Evolutionary conservation across 2,797 vertebrate genomes (phyloP).

Genomic region (Melanotaenia pygmaea): DNA sequence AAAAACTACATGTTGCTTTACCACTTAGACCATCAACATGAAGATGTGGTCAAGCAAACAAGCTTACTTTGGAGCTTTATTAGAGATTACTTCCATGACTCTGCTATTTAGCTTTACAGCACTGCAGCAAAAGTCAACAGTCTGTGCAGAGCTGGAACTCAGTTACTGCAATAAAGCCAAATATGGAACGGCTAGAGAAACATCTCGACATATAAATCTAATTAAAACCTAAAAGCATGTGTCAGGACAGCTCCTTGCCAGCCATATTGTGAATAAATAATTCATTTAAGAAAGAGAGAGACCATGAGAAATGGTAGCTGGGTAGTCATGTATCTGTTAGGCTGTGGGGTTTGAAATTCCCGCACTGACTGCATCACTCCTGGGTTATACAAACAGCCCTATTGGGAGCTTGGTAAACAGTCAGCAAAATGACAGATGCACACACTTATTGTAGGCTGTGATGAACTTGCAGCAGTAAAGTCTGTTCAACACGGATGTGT

Average conservation of each 20-base stretch:
- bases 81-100: constrained; percentile 11
- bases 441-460: constrained; percentile 13
- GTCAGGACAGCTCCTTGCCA: constrained; percentile 26
- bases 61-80: constrained; percentile 26
- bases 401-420: constrained; percentile 18
- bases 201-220: constrained; percentile 40
- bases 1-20: constrained; percentile 12
- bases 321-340: background rate
- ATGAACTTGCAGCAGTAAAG: constrained; percentile 9
- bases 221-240: constrained; percentile 49
- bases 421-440: constrained; percentile 37
- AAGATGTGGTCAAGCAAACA: constrained; percentile 6
- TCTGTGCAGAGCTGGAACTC: constrained; percentile 17
- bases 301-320: constrained; percentile 18
- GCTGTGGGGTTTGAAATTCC: constrained; percentile 48
- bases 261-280: constrained; percentile 45
- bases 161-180: constrained; percentile 17
- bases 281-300: constrained; percentile 23
- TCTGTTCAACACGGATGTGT: constrained; percentile 10
- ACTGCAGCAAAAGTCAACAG: constrained; percentile 27
- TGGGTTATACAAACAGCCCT: constrained; percentile 3
- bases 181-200: constrained; percentile 28
- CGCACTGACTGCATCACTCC: background rate
- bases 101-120: constrained; percentile 19
- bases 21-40: background rate